Base-by-base conservation (phyloP, 2,797 vertebrate species). In the Craterocephalus amniculus region DNA sequence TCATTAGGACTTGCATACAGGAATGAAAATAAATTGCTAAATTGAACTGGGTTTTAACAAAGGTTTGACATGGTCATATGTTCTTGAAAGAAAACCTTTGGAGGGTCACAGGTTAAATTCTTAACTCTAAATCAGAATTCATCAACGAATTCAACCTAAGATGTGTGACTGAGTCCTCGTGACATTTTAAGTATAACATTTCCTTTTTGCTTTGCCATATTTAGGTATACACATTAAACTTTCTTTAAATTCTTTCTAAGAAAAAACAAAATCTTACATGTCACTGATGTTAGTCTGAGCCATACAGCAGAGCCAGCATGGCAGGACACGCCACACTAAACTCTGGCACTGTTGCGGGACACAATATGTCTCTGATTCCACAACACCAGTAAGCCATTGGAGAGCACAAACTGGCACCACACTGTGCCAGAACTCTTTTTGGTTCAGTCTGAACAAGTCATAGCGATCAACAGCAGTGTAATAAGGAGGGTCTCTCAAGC, bases 321-420 rank as follows among this genome's bases (percentile, higher is more conserved):
- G 49, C 24, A 27, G 49, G 49, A 52, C 49, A 52, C 13, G 49
- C 49, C 49, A 52, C 49, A 52, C 49, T 52, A 52, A 3, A 52
- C 24, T 26, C 22, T 52, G 49, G 24, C 49, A 26, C 11, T 26
- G 24, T 27, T 52, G 49, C 24, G 24, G 11, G 49, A 52, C 49
- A 52, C 49, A 52, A 26, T 52, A 52, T 52, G 49, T 26, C 24
- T 24, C 49, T 26, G 12, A 52, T 52, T 52, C 48, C 43, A 20
- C 45, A 6, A 52, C 49, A 52, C 49, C 49, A 52, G 49, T 26
- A 27, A 14, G 49, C n/a, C 49, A 52, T 52, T 26, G 26, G 11
- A 52, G 24, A 26, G 49, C 49, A 12, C 49, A 52, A 11, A 26
- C 24, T 52, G 48, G 22, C 2, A 4, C 48, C 22, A 24, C 22